A percentile compares a stretch with the other conserved stretches of the same genome.
Evolutionary conservation across 2,888 invertebrate species (phyloP).

Genomic region (Holacanthella duospinosa): DNA sequence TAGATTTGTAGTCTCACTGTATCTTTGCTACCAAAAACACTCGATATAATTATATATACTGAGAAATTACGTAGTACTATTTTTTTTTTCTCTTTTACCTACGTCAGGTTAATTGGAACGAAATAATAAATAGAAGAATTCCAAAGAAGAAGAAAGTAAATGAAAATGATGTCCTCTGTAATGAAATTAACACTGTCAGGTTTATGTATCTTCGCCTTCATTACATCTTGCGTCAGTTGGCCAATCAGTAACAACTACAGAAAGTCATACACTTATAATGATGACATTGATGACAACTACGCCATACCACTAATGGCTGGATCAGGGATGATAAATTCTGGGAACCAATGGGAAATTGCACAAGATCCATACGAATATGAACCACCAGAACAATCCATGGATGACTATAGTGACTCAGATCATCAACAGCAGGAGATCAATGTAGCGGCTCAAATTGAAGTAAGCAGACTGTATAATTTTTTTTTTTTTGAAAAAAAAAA

Average conservation of each 20-base stretch:
- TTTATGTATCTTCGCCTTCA: neutral
- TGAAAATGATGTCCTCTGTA: neutral
- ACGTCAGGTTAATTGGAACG: too few relatives aligned
- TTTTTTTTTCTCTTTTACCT: too few relatives aligned
- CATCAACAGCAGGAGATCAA: neutral
- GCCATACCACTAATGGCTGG: neutral
- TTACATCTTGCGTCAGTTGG: neutral
- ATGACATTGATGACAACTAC: too few relatives aligned
- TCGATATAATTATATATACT: too few relatives aligned
- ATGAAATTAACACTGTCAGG: neutral
- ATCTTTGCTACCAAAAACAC: too few relatives aligned
- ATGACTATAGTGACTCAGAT: neutral
- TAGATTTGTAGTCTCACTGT: too few relatives aligned
- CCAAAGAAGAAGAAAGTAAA: neutral
- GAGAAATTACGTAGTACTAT: too few relatives aligned
- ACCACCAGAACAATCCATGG: neutral
- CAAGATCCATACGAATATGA: slow-evolving; percentile 5
- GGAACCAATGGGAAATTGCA: slow-evolving; percentile 5
- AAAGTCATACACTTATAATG: slow-evolving; percentile 1
- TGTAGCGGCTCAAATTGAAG: neutral
- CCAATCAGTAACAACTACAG: neutral
- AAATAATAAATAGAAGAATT: neutral
- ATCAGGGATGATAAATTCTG: neutral
- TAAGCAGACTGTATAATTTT: too few relatives aligned
- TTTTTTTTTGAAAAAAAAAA: too few relatives aligned